Evolutionary conservation across 1,140 invertebrate genomes (phyloP), one percentile per base, ranked within the genome.

Genomic region (Stegodyphus mimosarum): DNA sequence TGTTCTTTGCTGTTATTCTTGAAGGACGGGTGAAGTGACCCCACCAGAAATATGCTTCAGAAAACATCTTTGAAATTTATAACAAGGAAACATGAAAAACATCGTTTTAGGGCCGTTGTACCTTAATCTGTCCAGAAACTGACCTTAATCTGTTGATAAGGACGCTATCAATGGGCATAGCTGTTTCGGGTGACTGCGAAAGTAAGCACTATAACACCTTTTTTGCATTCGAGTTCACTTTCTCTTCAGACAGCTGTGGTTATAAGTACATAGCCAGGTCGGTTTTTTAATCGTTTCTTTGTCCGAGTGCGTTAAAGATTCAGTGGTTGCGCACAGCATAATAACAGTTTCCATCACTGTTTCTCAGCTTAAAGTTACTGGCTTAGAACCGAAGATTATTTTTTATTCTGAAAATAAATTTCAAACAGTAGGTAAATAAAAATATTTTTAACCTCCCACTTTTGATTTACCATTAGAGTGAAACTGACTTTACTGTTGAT

Each of bases 81-180:
- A 33, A 33, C 1, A 33, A 33, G 33, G 33, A 33, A 33, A 33
- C 33, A 33, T 33, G 1, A 33, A 33, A 33, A 33, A 33, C 33
- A 33, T 33, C 55, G 9, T 9, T 60, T 60, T 9, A 9, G 15
- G 55, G 55, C 55, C 55, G 55, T 60, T 60, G 55, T 60, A 60
- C 55, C 55, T 60, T 60, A 60, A 60, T 60, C 55, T 60, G 9
- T 2, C 9, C 15, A 10, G 13, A 53, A 78, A 78, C 64, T 78
- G 76, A 78, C 76, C 76, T 53, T 69, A 78, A 78, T 78, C 76
- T 33, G 11, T n/a, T 50, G 18, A 69, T 78, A 78, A 69, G 50
- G 76, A 69, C 66, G 17, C 11, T 78, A 78, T 78, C 76, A 78
- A 78, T 78, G 18, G 64, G 33, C 50, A 64, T 17, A 17, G 15